phyloP scores from a whole-genome alignment of 2,888 invertebrate species.

The Thalpophila matura region DNA sequence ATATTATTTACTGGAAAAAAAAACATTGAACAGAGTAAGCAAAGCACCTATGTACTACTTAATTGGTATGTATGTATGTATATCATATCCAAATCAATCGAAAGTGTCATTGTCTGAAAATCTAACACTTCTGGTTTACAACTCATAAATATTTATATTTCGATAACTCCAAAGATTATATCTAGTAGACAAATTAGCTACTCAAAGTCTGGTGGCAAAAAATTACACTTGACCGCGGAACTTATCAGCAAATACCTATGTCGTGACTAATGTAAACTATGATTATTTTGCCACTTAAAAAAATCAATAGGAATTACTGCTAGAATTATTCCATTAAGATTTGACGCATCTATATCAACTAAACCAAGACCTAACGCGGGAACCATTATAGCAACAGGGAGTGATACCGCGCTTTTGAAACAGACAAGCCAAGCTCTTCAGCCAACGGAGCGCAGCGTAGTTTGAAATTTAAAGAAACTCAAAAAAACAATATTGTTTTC shows the following conservation, averaged over 20 bases:
- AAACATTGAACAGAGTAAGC: constrained; percentile 9
- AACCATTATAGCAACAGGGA: too few relatives aligned
- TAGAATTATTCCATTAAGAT: neutral
- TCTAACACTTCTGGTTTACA: constrained; percentile 58
- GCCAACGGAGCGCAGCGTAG: too few relatives aligned
- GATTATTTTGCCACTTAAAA: constrained; percentile 11
- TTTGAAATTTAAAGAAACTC: too few relatives aligned
- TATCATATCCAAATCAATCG: constrained; percentile 13
- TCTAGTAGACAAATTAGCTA: constrained; percentile 41
- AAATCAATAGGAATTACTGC: constrained; percentile 18
- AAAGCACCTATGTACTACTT: too few relatives aligned
- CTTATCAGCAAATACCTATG: constrained; percentile 36
- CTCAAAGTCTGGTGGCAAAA: constrained; percentile 42
- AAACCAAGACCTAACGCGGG: neutral
- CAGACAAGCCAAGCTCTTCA: too few relatives aligned
- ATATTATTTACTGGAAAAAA: neutral
- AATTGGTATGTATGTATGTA: too few relatives aligned
- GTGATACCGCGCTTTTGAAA: too few relatives aligned
- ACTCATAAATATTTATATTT: constrained; percentile 57
- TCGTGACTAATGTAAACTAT: constrained; percentile 43
- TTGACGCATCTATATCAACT: neutral
- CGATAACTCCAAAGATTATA: constrained; percentile 47
- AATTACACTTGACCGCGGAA: constrained; percentile 50
- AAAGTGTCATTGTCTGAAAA: constrained; percentile 17
- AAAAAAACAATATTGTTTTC: too few relatives aligned